These are phyloP conservation scores for Aphelenchoides besseyi DNA, from an alignment of 1,140 invertebrate species.

Conservation along the genomic window DNA sequence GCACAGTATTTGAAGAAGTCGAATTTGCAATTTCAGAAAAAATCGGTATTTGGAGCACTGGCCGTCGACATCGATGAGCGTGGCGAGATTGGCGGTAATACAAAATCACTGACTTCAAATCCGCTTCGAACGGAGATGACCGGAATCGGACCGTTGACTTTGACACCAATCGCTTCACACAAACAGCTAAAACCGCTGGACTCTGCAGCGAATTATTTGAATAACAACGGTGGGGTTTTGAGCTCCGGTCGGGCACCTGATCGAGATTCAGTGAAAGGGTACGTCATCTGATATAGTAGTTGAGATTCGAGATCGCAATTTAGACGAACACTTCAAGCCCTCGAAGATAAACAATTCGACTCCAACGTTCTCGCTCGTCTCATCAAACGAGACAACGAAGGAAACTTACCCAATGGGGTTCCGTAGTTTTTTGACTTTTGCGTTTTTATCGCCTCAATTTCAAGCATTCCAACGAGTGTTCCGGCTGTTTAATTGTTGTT, in stretches of 20 bases:
- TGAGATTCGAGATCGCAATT: not conserved
- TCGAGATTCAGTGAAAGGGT: slow-evolving; percentile 17
- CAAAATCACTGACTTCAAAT: not conserved
- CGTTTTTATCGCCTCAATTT: not conserved
- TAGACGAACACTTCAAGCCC: slow-evolving; percentile 13
- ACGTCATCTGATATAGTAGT: not conserved
- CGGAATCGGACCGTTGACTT: slow-evolving; percentile 20
- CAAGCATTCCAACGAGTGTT: slow-evolving; percentile 1
- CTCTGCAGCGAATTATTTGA: not conserved
- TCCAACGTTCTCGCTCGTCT: not conserved
- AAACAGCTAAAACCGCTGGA: slow-evolving; percentile 6
- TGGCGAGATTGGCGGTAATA: not conserved
- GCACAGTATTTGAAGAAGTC: too few species aligned
- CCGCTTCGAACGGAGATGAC: slow-evolving; percentile 9
- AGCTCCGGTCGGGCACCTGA: not conserved
- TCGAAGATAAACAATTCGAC: slow-evolving; percentile 11
- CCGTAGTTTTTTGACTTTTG: not conserved
- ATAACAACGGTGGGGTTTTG: slow-evolving; percentile 1
- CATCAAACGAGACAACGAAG: slow-evolving; percentile 12
- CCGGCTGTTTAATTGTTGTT: not conserved
- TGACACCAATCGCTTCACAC: slow-evolving; percentile 10
- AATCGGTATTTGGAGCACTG: slow-evolving; percentile 10
- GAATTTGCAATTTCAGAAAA: slow-evolving; percentile 19
- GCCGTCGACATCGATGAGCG: slow-evolving; percentile 20
- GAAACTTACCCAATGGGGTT: slow-evolving; percentile 15